Evolutionary conservation across 2,113 vertebrate genomes (phyloP).

Genomic region (Cathartes aura): DNA sequence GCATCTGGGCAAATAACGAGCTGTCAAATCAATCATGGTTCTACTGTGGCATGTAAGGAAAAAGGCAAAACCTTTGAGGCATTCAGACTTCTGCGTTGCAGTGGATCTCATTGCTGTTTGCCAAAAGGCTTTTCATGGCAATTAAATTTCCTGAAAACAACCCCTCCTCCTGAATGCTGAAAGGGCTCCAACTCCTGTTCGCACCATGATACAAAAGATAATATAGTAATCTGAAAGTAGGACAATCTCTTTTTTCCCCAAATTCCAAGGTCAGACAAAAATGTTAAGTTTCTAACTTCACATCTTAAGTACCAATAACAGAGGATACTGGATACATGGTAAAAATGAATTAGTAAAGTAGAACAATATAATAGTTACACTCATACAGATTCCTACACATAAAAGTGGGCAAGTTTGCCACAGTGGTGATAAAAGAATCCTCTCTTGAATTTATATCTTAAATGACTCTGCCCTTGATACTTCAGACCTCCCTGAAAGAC

Average conservation of each 20-base stretch:
- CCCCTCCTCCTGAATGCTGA: background rate
- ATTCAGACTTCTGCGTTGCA: background rate
- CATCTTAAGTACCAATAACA: background rate
- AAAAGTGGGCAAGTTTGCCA: background rate
- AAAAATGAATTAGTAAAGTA: background rate
- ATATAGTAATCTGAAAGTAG: background rate
- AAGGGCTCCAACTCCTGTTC: background rate
- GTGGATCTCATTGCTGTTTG: background rate
- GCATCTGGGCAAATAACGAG: background rate
- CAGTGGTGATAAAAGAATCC: background rate
- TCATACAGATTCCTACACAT: background rate
- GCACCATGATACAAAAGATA: background rate
- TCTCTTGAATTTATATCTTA: background rate
- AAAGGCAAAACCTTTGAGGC: background rate
- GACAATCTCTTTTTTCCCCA: background rate
- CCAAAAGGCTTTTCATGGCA: background rate
- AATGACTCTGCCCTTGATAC: background rate
- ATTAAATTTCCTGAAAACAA: background rate
- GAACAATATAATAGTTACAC: background rate
- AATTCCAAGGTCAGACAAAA: background rate
- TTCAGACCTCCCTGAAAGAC: background rate
- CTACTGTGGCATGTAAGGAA: background rate
- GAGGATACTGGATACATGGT: background rate
- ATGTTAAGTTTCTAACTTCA: background rate
- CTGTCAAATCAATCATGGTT: background rate